Evolutionary conservation across 2,797 vertebrate species (phyloP).

Genomic region (Falco peregrinus): DNA sequence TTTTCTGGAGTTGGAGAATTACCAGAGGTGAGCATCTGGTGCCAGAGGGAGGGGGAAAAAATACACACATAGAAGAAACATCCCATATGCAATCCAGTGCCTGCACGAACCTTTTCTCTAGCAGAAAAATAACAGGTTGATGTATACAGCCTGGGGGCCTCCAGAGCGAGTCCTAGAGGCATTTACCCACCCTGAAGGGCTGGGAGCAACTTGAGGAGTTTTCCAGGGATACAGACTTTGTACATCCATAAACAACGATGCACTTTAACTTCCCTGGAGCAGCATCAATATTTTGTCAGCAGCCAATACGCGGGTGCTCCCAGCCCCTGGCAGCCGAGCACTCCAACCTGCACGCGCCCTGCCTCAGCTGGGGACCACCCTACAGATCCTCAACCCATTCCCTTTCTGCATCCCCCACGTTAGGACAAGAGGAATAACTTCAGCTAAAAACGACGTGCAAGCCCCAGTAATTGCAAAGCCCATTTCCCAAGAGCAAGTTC

Average conservation of each 20-base stretch:
- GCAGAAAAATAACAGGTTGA: background rate
- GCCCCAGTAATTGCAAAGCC: background rate
- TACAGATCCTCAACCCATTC: background rate
- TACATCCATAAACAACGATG: background rate
- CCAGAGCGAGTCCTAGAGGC: background rate
- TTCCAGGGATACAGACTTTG: background rate
- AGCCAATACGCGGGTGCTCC: background rate
- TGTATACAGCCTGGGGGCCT: background rate
- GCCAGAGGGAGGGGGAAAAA: background rate
- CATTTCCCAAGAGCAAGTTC: background rate
- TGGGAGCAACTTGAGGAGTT: background rate
- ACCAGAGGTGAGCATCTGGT: constrained; percentile 15
- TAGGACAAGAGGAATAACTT: background rate
- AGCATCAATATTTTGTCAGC: background rate
- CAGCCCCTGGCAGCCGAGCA: background rate
- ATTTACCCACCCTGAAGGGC: background rate
- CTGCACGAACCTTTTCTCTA: background rate
- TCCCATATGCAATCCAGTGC: background rate
- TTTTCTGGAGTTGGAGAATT: constrained; percentile 1
- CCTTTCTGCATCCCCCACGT: too few relatives aligned
- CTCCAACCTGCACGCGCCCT: background rate
- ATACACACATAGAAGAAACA: background rate
- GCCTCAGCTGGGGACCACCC: fast-evolving
- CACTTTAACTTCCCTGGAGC: background rate
- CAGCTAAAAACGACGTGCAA: fast-evolving